Evolutionary conservation across 2,797 vertebrate genomes (phyloP).

Genomic region (Anomalospiza imberbis): DNA sequence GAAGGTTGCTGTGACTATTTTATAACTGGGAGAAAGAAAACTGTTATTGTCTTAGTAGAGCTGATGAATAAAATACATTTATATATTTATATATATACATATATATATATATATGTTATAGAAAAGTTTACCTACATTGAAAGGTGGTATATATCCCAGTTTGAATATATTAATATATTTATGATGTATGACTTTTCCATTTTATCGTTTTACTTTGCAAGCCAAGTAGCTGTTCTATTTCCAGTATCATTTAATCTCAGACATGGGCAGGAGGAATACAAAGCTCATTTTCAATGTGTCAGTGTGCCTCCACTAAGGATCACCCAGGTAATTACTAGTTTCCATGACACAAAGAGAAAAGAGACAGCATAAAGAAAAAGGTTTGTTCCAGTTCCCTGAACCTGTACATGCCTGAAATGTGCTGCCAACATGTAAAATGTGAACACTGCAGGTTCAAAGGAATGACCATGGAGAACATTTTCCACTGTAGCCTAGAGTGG

Average conservation of each 20-base stretch:
- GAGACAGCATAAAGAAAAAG: neutral
- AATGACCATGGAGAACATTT: neutral
- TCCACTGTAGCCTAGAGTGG: neutral
- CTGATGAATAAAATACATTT: neutral
- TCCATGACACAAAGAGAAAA: neutral
- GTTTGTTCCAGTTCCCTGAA: neutral
- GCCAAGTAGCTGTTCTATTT: neutral
- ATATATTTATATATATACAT: no score
- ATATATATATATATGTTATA: neutral
- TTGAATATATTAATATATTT: neutral
- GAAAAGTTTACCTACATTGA: neutral
- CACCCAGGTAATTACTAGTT: neutral
- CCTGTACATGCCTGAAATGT: neutral
- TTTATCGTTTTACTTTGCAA: neutral
- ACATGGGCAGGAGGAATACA: neutral
- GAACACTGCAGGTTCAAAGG: neutral
- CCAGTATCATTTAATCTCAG: neutral
- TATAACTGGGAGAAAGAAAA: neutral
- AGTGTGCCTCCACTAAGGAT: neutral
- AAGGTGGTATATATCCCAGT: neutral
- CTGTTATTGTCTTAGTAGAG: neutral
- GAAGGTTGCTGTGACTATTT: neutral
- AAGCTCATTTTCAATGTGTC: neutral
- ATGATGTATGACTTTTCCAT: neutral
- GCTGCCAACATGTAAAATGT: neutral